These are phyloP conservation scores for Melanotaenia trifasciata DNA, from an alignment of 2,797 vertebrate genomes.

Conservation along the genomic window DNA sequence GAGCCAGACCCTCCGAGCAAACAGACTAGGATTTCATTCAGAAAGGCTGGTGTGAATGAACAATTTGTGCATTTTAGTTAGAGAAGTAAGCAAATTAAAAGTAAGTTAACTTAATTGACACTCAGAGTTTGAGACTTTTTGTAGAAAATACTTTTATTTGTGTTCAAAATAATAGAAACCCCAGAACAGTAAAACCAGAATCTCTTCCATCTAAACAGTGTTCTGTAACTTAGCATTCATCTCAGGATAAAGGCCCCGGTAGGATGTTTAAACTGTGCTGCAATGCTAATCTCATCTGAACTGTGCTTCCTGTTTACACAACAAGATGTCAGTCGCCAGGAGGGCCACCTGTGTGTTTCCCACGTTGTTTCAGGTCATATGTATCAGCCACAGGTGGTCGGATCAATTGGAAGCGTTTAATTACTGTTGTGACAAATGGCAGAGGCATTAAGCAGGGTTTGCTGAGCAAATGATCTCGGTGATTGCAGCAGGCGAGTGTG, in stretches of 20 bases:
- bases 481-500: slow-evolving; percentile 53
- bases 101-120: not conserved
- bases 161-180: not conserved
- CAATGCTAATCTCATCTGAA: not conserved
- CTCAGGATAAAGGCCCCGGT: not conserved
- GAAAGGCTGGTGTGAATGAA: too few relatives aligned
- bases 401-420: slow-evolving; percentile 70
- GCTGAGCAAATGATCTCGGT: slow-evolving; percentile 62
- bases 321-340: slow-evolving; percentile 14
- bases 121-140: too few relatives aligned
- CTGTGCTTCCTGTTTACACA: slow-evolving; percentile 39
- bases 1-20: too few relatives aligned
- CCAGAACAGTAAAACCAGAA: not conserved
- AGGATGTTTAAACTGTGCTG: not conserved
- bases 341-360: slow-evolving; percentile 47
- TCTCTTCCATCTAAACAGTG: not conserved
- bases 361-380: slow-evolving; percentile 50
- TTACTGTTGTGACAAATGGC: slow-evolving; percentile 72
- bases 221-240: slow-evolving; percentile 1
- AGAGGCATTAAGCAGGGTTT: slow-evolving; percentile 58
- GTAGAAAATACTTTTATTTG: too few relatives aligned
- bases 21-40: too few relatives aligned
- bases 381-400: slow-evolving; percentile 57
- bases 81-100: too few relatives aligned
- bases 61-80: too few relatives aligned